Conservation (phyloP, 2,797 vertebrate species). For the Picus viridis region DNA sequence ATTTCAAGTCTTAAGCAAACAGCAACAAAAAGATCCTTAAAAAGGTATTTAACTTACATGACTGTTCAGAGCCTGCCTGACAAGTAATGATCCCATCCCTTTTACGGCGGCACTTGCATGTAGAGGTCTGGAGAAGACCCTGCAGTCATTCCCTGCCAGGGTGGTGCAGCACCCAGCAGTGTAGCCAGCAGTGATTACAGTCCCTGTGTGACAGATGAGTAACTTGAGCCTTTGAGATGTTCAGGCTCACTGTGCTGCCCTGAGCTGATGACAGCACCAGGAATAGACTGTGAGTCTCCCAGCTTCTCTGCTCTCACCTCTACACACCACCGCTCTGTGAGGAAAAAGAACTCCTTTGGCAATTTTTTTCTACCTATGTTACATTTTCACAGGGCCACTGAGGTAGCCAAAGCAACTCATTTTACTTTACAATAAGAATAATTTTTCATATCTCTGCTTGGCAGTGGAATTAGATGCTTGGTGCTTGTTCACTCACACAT, state of each 20-base stretch:
- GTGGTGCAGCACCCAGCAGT: accelerated
- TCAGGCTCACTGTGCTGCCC: neutral
- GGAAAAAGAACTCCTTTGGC: neutral
- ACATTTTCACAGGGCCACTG: neutral
- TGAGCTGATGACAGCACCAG: neutral
- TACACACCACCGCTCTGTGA: neutral
- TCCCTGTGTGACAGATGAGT: neutral
- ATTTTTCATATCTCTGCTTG: constrained; percentile 1
- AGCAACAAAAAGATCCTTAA: neutral
- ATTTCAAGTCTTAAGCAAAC: neutral
- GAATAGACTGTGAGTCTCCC: neutral
- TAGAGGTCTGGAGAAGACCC: neutral
- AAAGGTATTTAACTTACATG: neutral
- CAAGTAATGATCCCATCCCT: neutral
- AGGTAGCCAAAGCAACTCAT: neutral
- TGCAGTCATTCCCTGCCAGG: neutral
- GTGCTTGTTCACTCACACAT: neutral
- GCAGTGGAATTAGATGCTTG: neutral
- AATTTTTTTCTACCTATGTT: neutral
- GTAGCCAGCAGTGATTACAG: neutral
- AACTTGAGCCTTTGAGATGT: neutral
- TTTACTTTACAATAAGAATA: constrained; percentile 11
- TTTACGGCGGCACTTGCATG: neutral
- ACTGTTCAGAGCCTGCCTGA: neutral
- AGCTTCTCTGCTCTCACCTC: neutral